Evolutionary conservation across 2,888 invertebrate genomes (phyloP).

Genomic region (Apocheima hispidaria): DNA sequence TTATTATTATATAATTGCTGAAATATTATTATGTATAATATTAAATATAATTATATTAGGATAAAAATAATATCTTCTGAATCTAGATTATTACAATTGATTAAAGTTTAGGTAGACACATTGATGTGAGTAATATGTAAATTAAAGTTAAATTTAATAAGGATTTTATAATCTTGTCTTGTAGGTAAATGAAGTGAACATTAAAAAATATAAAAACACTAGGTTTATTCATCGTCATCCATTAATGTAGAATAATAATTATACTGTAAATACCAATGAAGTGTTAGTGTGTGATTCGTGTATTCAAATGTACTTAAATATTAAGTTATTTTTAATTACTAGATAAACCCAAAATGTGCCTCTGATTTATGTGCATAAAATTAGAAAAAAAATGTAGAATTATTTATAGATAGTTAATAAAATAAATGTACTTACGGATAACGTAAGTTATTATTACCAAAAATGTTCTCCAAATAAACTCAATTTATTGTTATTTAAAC

Average conservation of each 20-base stretch:
- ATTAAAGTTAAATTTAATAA: neutral
- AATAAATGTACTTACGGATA: neutral
- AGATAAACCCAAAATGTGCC: conserved; percentile 55
- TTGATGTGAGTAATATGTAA: neutral
- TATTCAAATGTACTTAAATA: conserved; percentile 10
- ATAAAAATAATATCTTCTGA: neutral
- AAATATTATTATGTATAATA: too few species aligned
- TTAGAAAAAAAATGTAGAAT: neutral
- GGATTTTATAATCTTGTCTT: neutral
- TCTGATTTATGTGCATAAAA: conserved; percentile 45
- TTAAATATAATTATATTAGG: neutral
- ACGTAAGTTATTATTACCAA: conserved; percentile 6
- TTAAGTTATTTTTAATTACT: conserved; percentile 43
- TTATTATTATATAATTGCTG: too few species aligned
- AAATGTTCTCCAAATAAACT: conserved; percentile 20
- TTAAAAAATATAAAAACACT: neutral
- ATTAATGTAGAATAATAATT: neutral
- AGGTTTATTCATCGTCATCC: neutral
- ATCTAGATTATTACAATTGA: too few species aligned
- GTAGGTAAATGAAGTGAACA: neutral
- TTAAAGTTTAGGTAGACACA: neutral
- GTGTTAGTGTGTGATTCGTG: neutral
- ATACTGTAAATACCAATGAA: neutral
- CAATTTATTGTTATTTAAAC: neutral
- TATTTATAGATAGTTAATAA: neutral